Evolutionary conservation across 2,113 vertebrate genomes (phyloP), one percentile per base, ranked within the genome.

Genomic region (Vimba vimba): DNA sequence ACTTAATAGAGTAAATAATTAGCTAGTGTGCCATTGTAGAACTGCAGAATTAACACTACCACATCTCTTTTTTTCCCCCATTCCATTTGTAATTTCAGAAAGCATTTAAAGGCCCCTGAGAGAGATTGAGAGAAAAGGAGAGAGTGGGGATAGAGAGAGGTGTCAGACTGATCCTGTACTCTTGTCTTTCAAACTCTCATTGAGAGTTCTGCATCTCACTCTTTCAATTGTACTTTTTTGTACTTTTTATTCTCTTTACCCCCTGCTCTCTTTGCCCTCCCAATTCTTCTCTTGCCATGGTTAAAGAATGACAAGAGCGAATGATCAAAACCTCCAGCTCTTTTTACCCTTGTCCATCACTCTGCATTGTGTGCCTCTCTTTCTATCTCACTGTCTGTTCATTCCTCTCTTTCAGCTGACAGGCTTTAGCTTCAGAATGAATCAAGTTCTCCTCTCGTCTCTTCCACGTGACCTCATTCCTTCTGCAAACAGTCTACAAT

Each of bases 331-430:
- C 83, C 91, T 92, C 93, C 93, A 95, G 94, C 94, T 93, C 95
- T 52, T 95, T 96, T 95, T 96, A 97, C 95, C 95, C 96, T 96
- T 96, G 95, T 96, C 95, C 95, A 95, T 96, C 96, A 95, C 93
- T 93, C 93, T 94, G 94, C 94, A 94, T 94, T 95, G 79, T 81
- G 39, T 87, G 82, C 75, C 43, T 94, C 93, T 93, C 94, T 96
- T 95, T 95, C 94, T 95, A 93, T 96, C 95, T 95, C 94, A 95
- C 94, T 93, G 93, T 95, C 93, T 79, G 94, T 94, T 94, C 95
- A 94, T 95, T 94, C 94, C 94, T 95, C 94, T 95, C 79, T 83
- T 57, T 79, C 79, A 30, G 94, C 94, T 94, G 62, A 78, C 82
- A 82, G 86, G 94, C 95, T 95, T 95, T 95, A 95, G 95, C 94